Base-by-base conservation (phyloP, 92 coral and sea anemone species). In the Umimayanthus chanpuru region DNA sequence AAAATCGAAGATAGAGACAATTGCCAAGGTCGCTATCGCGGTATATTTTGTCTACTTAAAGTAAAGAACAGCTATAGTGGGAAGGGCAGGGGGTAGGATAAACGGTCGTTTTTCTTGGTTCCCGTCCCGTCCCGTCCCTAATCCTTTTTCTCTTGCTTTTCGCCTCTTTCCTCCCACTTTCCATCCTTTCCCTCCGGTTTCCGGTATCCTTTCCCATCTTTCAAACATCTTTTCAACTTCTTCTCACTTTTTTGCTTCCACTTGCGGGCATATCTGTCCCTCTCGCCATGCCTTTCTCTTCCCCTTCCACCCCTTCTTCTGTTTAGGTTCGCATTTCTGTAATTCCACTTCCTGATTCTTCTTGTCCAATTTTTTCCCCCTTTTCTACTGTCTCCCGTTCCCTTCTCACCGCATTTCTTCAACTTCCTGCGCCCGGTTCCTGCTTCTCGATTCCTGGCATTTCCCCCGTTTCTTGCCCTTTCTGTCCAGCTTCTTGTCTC, bases 11-110 rank as follows among this genome's bases (percentile, higher is more conserved):
- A 9, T 20, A 6, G 87, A 83, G 65, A 21, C 87, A 70, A 83
- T 83, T 40, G 87, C 87, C 78, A 83, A 83, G 87, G 87, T 83
- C 6, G 49, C 30, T 44, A 15, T 61, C 15, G n/a, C 0, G 6
- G 4, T 61, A 41, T 72, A 29, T n/a, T 26, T 25, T 6, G 65
- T 56, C 1, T 56, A 71, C 76, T 72, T 3, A 30, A 2, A 32
- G 26, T 1, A 73, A 21, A 12, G 12, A 15, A 70, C 29, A 53
- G 14, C 3, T 53, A 16, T 11, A 53, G 3, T 53, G 20, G 58
- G 58, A 53, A 53, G 58, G 49, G 2, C 36, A 6, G 49, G 49
- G 18, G 18, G 58, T 18, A 15, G 18, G 3, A 20, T 53, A 53
- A 15, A 1, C 0, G 4, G 3, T 53, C 16, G 2, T 2, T 53